A percentile compares a stretch with the other conserved stretches of the same genome.
phyloP scores from a whole-genome alignment of 2,797 vertebrate genomes.

The Stomatorhinus walkeri region DNA sequence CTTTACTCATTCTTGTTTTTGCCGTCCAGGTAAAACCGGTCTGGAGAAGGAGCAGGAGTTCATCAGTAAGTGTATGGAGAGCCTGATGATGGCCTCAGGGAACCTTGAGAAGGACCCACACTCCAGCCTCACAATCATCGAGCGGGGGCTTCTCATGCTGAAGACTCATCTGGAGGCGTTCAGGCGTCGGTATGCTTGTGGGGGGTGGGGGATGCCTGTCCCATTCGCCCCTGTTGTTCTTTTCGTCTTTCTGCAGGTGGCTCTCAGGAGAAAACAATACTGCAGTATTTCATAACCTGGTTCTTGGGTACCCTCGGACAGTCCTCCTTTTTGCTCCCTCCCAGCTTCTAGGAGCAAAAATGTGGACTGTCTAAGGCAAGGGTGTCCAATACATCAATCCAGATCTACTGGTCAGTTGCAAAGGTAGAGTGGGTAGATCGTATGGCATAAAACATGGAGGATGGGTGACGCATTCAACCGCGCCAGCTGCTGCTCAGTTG shows the following conservation, averaged over 20 bases:
- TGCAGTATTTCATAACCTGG: neutral
- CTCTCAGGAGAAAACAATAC: neutral
- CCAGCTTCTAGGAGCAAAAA: neutral
- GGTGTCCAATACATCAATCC: too few species aligned
- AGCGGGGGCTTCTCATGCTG: conserved; percentile 93
- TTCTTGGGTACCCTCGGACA: neutral
- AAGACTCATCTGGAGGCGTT: conserved; percentile 98
- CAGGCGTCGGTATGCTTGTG: conserved; percentile 74
- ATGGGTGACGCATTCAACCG: too few species aligned
- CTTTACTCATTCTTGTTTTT: neutral
- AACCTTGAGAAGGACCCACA: conserved; percentile 89
- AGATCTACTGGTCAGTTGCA: too few species aligned
- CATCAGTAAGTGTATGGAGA: conserved; percentile 98
- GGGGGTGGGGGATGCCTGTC: neutral
- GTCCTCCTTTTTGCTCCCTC: neutral
- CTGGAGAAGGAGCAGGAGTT: conserved; percentile 98
- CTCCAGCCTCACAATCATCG: conserved; percentile 91
- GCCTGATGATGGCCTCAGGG: conserved; percentile 89
- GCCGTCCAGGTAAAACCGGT: conserved; percentile 77
- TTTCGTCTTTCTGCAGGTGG: neutral
- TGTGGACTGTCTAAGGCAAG: neutral
- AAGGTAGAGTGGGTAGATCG: too few species aligned
- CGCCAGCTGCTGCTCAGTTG: too few species aligned
- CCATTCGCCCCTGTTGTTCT: neutral
- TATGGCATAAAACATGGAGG: too few species aligned